A percentile compares a stretch with the other conserved stretches of the same genome.
Conservation (phyloP, 2,113 vertebrate genomes). For the Micromys minutus region DNA sequence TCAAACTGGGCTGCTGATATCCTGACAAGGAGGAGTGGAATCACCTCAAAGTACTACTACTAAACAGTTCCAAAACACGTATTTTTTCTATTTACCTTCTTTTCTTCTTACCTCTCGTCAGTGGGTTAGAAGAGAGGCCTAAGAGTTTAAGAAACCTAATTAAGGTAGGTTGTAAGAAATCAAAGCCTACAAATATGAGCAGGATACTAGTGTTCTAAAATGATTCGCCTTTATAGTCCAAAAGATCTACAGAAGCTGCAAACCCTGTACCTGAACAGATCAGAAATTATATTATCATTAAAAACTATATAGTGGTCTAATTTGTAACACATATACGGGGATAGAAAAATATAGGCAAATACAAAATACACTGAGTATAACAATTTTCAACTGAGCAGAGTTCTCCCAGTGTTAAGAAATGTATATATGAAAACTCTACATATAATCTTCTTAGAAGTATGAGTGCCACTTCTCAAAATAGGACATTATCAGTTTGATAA, state of each 20-base stretch:
- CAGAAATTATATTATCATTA: neutral
- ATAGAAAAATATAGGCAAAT: neutral
- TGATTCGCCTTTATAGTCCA: neutral
- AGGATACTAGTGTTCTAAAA: neutral
- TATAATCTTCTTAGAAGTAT: neutral
- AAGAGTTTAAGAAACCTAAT: too few species aligned
- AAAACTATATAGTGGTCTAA: neutral
- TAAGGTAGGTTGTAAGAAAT: too few species aligned
- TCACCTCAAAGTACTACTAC: too few species aligned
- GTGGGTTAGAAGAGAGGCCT: too few species aligned
- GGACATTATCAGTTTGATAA: neutral
- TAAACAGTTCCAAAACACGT: too few species aligned
- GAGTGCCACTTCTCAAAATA: neutral
- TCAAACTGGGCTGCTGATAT: too few species aligned
- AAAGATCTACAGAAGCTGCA: neutral
- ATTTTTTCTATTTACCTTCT: too few species aligned
- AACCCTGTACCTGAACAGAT: neutral
- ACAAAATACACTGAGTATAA: neutral
- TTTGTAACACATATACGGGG: neutral
- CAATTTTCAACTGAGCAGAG: neutral
- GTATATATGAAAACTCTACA: neutral
- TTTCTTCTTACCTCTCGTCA: too few species aligned
- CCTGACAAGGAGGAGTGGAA: too few species aligned
- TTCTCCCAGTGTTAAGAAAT: neutral
- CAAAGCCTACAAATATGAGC: neutral